Conservation (phyloP, 92 coral and sea anemone genomes). For the Galaxea fascicularis region DNA sequence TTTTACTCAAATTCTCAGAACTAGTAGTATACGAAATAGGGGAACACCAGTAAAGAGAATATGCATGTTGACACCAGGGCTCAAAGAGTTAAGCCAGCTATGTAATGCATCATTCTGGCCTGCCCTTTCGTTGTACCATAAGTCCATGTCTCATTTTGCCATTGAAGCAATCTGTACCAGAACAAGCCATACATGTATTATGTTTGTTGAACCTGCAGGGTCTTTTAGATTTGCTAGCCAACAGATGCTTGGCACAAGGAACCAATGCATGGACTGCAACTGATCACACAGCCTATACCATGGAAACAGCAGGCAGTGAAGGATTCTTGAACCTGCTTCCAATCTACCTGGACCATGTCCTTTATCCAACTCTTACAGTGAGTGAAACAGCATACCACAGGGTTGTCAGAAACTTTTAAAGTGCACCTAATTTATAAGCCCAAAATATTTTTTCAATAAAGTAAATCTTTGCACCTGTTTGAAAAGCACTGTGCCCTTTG, state of each 20-base stretch:
- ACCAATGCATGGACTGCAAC: slow-evolving; percentile 99
- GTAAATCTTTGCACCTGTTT: no score
- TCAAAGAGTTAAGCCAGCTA: no score
- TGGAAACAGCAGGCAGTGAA: slow-evolving; percentile 98
- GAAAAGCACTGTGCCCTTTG: no score
- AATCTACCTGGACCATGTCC: slow-evolving; percentile 94
- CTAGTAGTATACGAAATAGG: no score
- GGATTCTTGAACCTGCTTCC: slow-evolving; percentile 95
- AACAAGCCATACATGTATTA: neutral
- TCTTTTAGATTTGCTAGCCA: slow-evolving; percentile 90
- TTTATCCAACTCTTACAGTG: slow-evolving; percentile 93
- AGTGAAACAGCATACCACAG: slow-evolving; percentile 18
- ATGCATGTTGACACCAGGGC: no score
- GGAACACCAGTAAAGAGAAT: no score
- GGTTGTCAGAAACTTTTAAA: no score
- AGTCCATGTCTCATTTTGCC: neutral
- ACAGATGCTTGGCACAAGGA: slow-evolving; percentile 99
- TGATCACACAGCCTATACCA: slow-evolving; percentile 96
- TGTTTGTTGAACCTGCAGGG: slow-evolving; percentile 65
- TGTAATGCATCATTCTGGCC: no score
- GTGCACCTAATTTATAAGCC: no score
- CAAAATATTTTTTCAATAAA: no score
- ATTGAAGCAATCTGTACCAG: neutral
- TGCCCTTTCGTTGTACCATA: no score
- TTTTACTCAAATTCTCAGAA: no score